phyloP scores from a whole-genome alignment of 2,113 vertebrate genomes.

The Megaleporinus macrocephalus region DNA sequence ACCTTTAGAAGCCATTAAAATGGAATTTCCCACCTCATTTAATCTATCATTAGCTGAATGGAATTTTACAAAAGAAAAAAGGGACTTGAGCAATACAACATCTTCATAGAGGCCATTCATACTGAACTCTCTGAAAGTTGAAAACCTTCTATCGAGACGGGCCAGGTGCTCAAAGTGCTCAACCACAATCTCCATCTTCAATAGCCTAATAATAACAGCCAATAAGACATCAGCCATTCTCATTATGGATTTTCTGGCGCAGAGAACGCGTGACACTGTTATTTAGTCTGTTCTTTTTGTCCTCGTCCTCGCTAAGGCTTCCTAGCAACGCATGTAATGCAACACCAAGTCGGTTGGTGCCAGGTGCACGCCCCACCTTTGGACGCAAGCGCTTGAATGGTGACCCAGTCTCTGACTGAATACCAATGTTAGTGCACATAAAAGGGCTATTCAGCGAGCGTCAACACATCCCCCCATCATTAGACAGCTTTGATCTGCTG shows the following conservation, averaged over 20 bases:
- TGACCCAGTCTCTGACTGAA: constrained; percentile 53
- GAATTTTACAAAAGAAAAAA: constrained; percentile 20
- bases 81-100: background rate
- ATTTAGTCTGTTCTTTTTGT: constrained; percentile 40
- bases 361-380: constrained; percentile 57
- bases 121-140: background rate
- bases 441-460: constrained; percentile 59
- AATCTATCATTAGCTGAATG: constrained; percentile 54
- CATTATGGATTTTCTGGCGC: constrained; percentile 17
- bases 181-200: constrained; percentile 27
- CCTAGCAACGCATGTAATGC: constrained; percentile 57
- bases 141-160: constrained; percentile 34
- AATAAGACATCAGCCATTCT: constrained; percentile 31
- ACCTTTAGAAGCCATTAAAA: constrained; percentile 55
- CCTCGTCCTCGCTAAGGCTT: constrained; percentile 40
- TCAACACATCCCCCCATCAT: constrained; percentile 49
- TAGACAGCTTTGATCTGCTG: constrained; percentile 56
- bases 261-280: constrained; percentile 29
- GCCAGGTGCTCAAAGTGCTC: constrained; percentile 31
- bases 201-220: constrained; percentile 34
- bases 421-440: constrained; percentile 58
- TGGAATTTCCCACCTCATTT: constrained; percentile 53
- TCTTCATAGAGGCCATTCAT: constrained; percentile 29
- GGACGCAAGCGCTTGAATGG: constrained; percentile 47
- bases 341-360: constrained; percentile 50